Base-by-base conservation (phyloP, 2,888 invertebrate species). In the Agrotis puta region DNA sequence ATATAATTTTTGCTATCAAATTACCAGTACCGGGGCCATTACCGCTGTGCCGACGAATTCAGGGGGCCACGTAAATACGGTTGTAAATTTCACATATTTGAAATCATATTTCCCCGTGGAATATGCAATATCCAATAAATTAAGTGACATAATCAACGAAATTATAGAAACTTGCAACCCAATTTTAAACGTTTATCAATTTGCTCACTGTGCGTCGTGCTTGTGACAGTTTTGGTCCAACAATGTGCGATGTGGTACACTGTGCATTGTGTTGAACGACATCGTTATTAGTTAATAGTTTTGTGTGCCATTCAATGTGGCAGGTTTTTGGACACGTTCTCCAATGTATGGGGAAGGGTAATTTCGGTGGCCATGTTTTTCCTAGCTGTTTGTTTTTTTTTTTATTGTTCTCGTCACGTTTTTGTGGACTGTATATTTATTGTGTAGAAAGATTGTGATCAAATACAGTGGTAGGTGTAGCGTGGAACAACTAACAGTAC, bases 211-310 rank as follows among this genome's bases (percentile, higher is more conserved):
- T 59, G 50, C 57, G 24, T 58, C 45, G 3, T 77, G 77, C 73
- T 20, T 64, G 16, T 78, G 77, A 77, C 77, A 77, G 73, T 64
- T 77, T 73, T 4, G 59, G 56, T 22, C 61, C 43, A 62, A 78
- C 61, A 78, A 64, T 68, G 51, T 64, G 51, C 24, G 47, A 61
- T 54, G 61, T 66, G 51, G 67, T 53, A 50, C 73, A 64, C 51
- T n/a, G 48, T 67, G 64, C 50, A 77, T 77, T 77, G 66, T 77
- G 50, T 33, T 50, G 18, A 3, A 4, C 14, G 7, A 27, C 47
- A 22, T 59, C 47, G 24, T 13, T 6, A n/a, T 61, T 43, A 74
- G 74, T 74, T 57, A 51, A 62, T 62, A 75, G 68, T 68, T 67
- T 3, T 33, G 47, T 22, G 18, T 56, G 56, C 14, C 20, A 51